Evolutionary conservation across 2,113 vertebrate genomes (phyloP).

Genomic region (Numenius arquata): DNA sequence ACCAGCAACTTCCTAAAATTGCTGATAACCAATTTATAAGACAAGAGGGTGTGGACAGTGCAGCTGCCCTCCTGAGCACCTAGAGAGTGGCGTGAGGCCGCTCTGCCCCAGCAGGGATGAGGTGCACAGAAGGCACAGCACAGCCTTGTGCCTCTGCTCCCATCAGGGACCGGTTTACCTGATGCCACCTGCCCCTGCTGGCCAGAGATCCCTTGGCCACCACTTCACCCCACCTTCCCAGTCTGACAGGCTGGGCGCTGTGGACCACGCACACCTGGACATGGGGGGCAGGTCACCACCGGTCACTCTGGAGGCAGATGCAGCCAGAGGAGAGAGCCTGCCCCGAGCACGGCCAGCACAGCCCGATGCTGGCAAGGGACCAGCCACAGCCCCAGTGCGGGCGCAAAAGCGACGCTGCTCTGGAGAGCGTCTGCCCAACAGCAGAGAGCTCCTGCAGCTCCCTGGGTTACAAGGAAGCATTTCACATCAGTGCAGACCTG

Average conservation of each 20-base stretch:
- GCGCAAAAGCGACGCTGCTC: rapidly evolving
- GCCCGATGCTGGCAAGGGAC: rapidly evolving
- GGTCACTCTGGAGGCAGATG: rapidly evolving
- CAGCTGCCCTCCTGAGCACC: background rate
- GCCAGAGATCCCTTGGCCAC: background rate
- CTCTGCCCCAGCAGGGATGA: background rate
- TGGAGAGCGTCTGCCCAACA: background rate
- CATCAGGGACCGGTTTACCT: rapidly evolving
- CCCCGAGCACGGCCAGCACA: rapidly evolving
- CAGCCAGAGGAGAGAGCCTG: background rate
- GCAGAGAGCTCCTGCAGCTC: background rate
- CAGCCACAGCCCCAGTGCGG: rapidly evolving
- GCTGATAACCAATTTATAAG: rapidly evolving
- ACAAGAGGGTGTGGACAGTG: background rate
- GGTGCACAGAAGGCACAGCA: background rate
- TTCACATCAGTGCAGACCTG: background rate
- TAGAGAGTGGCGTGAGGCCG: background rate
- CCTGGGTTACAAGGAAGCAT: background rate
- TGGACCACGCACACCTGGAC: rapidly evolving
- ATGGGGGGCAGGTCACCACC: background rate
- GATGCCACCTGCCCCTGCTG: background rate
- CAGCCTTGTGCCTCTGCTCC: background rate
- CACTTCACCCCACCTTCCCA: background rate
- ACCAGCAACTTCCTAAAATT: background rate
- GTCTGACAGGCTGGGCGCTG: background rate